Percentiles rank a stretch among this genome's conserved stretches.
phyloP scores from a whole-genome alignment of 1,140 invertebrate genomes.

The Choristoneura fumiferana region DNA sequence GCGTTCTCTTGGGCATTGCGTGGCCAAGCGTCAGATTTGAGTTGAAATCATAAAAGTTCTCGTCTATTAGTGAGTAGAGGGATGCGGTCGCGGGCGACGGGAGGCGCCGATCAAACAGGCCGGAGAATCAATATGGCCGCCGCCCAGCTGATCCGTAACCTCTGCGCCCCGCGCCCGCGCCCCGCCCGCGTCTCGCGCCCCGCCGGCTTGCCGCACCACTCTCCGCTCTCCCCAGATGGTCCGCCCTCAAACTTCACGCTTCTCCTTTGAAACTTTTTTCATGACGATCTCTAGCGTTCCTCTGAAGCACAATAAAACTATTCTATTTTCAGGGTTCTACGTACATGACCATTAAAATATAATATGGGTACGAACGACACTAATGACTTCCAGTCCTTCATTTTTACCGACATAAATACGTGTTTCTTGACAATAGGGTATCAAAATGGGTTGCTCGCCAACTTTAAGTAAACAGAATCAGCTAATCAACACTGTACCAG shows the following conservation, averaged over 20 bases:
- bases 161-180: slow-evolving; percentile 52
- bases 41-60: slow-evolving; percentile 77
- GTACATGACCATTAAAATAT: no score
- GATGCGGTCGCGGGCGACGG: slow-evolving; percentile 20
- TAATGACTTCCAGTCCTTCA: no score
- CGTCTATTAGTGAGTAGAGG: slow-evolving; percentile 54
- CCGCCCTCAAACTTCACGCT: slow-evolving; percentile 56
- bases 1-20: slow-evolving; percentile 3
- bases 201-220: slow-evolving; percentile 31
- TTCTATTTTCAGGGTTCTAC: background rate
- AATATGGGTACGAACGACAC: no score
- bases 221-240: slow-evolving; percentile 2
- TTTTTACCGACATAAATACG: no score
- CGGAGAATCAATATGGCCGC: slow-evolving; percentile 75
- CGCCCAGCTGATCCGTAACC: slow-evolving; percentile 76
- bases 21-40: slow-evolving; percentile 55
- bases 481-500: no score
- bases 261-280: slow-evolving; percentile 46
- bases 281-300: slow-evolving; percentile 38
- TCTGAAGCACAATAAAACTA: slow-evolving; percentile 14
- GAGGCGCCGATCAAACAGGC: slow-evolving; percentile 73
- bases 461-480: no score
- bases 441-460: no score
- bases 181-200: slow-evolving; percentile 26
- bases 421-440: no score